Conservation (phyloP, 1,140 invertebrate genomes). For the Radopholus similis region DNA sequence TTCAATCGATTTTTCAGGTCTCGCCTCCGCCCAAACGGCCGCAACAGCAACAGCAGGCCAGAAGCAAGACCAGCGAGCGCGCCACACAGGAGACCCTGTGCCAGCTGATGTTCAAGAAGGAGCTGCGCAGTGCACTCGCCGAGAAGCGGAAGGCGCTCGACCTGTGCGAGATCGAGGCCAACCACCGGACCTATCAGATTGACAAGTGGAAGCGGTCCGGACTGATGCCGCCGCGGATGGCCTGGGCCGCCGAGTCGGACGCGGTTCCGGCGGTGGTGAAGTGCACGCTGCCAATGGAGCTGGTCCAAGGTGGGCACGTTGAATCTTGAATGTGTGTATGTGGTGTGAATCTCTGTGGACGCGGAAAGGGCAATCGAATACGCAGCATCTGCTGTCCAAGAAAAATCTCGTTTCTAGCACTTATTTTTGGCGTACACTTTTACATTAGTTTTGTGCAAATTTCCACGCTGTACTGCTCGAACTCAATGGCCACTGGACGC, state of each 20-base stretch:
- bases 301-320: slow-evolving; percentile 37
- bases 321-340: too few relatives aligned
- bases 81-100: slow-evolving; percentile 21
- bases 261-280: slow-evolving; percentile 42
- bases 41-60: background rate
- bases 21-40: too few relatives aligned
- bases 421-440: background rate
- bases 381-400: background rate
- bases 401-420: background rate
- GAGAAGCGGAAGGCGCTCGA: slow-evolving; percentile 40
- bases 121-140: slow-evolving; percentile 45
- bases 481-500: too few relatives aligned
- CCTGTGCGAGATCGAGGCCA: slow-evolving; percentile 57
- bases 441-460: too few relatives aligned
- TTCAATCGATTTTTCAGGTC: too few relatives aligned
- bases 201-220: slow-evolving; percentile 49
- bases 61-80: slow-evolving; percentile 17
- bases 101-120: slow-evolving; percentile 54
- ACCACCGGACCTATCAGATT: slow-evolving; percentile 54
- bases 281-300: slow-evolving; percentile 39
- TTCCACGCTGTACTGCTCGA: too few relatives aligned
- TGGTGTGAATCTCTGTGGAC: too few relatives aligned
- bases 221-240: slow-evolving; percentile 40
- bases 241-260: slow-evolving; percentile 18
- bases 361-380: too few relatives aligned